These are phyloP conservation scores for Ptiloglossa arizonensis DNA, from an alignment of 1,140 invertebrate species.

Conservation along the genomic window DNA sequence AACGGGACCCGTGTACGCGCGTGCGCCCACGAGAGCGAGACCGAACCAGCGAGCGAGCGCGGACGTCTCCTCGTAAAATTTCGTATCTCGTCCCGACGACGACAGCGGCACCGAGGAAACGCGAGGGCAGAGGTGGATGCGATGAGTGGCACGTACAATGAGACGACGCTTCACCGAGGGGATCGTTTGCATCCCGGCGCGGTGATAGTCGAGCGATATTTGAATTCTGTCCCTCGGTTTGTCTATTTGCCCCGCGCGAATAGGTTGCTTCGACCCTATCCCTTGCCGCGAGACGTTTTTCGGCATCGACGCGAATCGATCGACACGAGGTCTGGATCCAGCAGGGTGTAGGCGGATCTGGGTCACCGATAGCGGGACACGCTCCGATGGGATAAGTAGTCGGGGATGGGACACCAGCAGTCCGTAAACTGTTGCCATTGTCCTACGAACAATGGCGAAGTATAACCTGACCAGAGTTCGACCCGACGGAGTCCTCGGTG, in stretches of 20 bases:
- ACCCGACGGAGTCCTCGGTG: too few species aligned
- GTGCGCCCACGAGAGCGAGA: too few species aligned
- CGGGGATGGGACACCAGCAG: too few species aligned
- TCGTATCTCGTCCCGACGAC: conserved; percentile 45
- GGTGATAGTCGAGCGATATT: not conserved
- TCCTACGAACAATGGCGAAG: too few species aligned
- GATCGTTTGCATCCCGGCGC: not conserved
- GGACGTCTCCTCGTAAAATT: conserved; percentile 61
- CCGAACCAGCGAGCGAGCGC: too few species aligned
- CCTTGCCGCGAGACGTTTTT: not conserved
- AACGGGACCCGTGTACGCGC: conserved; percentile 7
- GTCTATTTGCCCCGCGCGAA: not conserved
- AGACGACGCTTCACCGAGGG: not conserved
- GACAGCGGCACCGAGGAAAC: conserved; percentile 50
- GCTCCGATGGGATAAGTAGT: too few species aligned
- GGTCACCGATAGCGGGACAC: too few species aligned
- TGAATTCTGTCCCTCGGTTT: conserved; percentile 6
- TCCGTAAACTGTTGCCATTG: too few species aligned
- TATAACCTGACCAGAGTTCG: too few species aligned
- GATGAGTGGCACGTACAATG: conserved; percentile 11
- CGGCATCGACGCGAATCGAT: too few species aligned
- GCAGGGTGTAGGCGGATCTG: too few species aligned
- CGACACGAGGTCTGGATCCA: too few species aligned
- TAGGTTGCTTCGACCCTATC: not conserved
- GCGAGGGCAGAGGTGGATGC: not conserved